Conservation (phyloP, 2,797 vertebrate genomes). For the Scomberomorus guttatus region DNA sequence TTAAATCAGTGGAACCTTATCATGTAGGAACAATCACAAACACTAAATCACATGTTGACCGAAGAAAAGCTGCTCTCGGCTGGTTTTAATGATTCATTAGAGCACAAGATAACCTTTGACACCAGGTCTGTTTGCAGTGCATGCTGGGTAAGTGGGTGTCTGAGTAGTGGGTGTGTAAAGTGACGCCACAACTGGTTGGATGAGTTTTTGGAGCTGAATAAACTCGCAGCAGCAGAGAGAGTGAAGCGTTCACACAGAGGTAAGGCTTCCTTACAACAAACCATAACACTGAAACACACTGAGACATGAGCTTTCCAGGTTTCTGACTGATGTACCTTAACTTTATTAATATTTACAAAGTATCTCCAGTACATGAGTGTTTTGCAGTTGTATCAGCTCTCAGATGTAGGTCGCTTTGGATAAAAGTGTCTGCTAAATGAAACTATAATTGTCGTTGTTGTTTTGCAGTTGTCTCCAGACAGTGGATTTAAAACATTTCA, state of each 20-base stretch:
- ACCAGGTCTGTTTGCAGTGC: conserved; percentile 44
- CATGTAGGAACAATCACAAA: background rate
- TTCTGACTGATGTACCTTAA: background rate
- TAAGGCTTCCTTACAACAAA: conserved; percentile 30
- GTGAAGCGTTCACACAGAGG: conserved; percentile 27
- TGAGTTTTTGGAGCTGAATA: conserved; percentile 14
- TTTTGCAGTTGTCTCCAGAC: too few relatives aligned
- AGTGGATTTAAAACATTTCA: background rate
- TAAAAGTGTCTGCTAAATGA: too few relatives aligned
- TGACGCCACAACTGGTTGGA: conserved; percentile 25
- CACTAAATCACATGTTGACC: conserved; percentile 39
- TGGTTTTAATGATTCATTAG: conserved; percentile 58
- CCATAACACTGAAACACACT: background rate
- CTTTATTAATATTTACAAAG: too few relatives aligned
- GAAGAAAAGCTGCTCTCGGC: background rate
- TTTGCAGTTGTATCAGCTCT: too few relatives aligned
- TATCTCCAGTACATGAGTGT: too few relatives aligned
- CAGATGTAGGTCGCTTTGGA: too few relatives aligned
- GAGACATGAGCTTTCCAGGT: background rate
- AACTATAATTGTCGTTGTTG: too few relatives aligned
- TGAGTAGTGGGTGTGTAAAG: conserved; percentile 3
- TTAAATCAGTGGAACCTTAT: conserved; percentile 15
- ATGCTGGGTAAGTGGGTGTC: conserved; percentile 40
- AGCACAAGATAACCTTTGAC: conserved; percentile 63
- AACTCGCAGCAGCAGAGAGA: background rate